Base-by-base conservation (phyloP, 2,113 vertebrate genomes). In the Chaetodon auriga region DNA sequence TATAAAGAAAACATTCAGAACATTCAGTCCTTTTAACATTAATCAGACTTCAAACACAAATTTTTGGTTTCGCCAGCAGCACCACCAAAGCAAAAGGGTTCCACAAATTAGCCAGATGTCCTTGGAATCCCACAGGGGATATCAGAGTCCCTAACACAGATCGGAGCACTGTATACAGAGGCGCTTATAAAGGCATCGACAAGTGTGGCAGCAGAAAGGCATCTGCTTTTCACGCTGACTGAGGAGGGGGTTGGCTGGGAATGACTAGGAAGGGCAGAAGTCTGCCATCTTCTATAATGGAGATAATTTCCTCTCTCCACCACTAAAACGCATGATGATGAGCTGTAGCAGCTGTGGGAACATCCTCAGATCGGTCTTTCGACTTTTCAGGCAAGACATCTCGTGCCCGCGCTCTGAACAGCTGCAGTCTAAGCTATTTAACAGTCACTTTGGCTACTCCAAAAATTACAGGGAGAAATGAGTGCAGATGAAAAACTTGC, bases 101-200 rank as follows among this genome's bases (percentile, higher is more conserved):
- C 63, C 58, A 81, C 75, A 81, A 85, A 92, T 85, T 61, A 90
- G 43, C 87, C 90, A 93, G 90, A 89, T 92, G 93, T 92, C 81
- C 82, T 75, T 81, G 83, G 80, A 85, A 79, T 87, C 85, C 72
- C 80, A 72, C 53, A 23, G 75, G 70, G 81, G 55, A 63, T 75
- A 84, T 86, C 78, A 68, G 61, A 75, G 81, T 62, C 68, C 38
- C 82, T 41, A 38, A 54, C 46, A 48, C 53, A 54, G 63, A 80
- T 87, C 68, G 70, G 41, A 80, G 70, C 63, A 79, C 68, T 61
- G 77, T 79, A 65, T 81, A 84, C 80, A 73, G 58, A 54, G 61
- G 23, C 36, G 43, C 46, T 81, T 60, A 84, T 46, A 36, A 63
- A 88, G 68, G 73, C 70, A 36, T 18, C 21, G 45, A 38, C 7